A percentile compares a stretch with the other conserved stretches of the same genome.
Conservation (phyloP, 2,888 invertebrate genomes). For the Vannuccia rotundouncinata region DNA sequence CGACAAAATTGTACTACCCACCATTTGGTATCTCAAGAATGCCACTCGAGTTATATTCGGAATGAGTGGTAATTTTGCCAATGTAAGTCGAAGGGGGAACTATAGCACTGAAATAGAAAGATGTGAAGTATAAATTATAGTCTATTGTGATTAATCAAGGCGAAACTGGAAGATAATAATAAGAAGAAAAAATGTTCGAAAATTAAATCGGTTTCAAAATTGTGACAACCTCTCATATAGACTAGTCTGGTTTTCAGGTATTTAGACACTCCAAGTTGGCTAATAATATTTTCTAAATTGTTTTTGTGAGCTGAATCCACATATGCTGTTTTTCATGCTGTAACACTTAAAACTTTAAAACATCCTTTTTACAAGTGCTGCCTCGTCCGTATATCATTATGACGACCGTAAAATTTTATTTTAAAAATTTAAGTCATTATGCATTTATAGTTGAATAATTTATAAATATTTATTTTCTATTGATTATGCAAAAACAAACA, state of each 20-base stretch:
- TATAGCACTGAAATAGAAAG: too few species aligned
- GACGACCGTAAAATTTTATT: neutral
- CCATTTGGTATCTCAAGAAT: too few species aligned
- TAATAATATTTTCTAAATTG: neutral
- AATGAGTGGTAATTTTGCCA: too few species aligned
- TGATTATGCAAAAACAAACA: neutral
- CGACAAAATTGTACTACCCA: too few species aligned
- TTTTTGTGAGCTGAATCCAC: neutral
- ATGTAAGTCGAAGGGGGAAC: too few species aligned
- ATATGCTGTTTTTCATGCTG: neutral
- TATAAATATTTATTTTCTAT: neutral
- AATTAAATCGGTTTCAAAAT: too few species aligned
- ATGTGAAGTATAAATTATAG: too few species aligned
- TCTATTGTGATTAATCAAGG: too few species aligned
- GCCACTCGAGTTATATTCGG: too few species aligned
- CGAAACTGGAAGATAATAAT: too few species aligned
- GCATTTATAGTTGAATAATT: neutral
- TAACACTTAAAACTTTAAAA: neutral
- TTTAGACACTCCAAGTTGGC: neutral
- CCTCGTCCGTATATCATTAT: constrained; percentile 5
- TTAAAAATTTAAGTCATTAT: neutral
- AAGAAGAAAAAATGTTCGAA: too few species aligned
- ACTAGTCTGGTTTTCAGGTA: neutral
- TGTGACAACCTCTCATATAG: too few species aligned
- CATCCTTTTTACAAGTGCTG: neutral